Conservation (phyloP, 2,888 invertebrate genomes). For the Tridacna gigas region DNA sequence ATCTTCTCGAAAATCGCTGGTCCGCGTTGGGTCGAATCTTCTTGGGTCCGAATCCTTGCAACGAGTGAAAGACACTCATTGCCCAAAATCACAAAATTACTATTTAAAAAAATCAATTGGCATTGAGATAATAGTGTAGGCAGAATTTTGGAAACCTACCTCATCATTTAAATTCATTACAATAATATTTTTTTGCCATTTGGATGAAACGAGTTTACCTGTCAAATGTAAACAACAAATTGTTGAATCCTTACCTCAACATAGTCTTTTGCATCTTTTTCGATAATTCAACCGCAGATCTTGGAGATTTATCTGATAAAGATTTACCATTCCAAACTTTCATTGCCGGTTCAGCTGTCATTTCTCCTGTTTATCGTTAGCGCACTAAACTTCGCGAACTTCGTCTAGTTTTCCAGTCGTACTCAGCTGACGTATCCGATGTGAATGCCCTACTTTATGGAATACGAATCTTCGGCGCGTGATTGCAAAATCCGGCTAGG, state of each 20-base stretch:
- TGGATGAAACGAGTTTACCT: background rate
- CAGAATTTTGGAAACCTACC: background rate
- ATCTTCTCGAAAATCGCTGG: no score
- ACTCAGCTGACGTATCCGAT: constrained; percentile 3
- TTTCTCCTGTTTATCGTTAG: background rate
- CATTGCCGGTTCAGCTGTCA: constrained; percentile 21
- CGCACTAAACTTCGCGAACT: background rate
- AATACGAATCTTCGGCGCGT: constrained; percentile 28
- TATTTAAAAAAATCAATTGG: no score
- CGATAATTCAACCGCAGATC: constrained; percentile 67
- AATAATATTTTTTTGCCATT: background rate
- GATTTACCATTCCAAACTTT: constrained; percentile 46
- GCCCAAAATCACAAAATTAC: no score
- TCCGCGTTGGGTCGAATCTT: no score
- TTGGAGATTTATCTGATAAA: constrained; percentile 33
- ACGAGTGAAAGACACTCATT: no score
- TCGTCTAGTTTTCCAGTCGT: background rate
- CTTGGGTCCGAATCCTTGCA: no score
- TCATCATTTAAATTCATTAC: background rate
- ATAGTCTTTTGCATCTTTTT: constrained; percentile 71
- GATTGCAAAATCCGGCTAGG: constrained; percentile 7
- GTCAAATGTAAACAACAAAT: constrained; percentile 14
- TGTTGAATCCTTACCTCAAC: constrained; percentile 62
- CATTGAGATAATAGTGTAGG: background rate
- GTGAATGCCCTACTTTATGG: constrained; percentile 11